Conservation (phyloP, 2,113 vertebrate genomes). For the Erinaceus europaeus region DNA sequence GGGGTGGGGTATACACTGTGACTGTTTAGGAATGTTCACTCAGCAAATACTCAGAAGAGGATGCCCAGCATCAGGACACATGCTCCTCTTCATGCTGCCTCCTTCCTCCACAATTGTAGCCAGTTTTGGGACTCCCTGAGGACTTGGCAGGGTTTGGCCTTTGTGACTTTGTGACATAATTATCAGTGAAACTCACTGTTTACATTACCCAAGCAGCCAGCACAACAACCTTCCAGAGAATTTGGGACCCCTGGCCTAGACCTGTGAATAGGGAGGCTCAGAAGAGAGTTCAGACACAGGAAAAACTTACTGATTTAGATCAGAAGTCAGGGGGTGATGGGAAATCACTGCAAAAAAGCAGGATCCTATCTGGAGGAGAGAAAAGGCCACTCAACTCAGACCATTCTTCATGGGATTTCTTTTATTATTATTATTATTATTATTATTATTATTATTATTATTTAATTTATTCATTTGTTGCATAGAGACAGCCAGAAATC, state of each 20-base stretch:
- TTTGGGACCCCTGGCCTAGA: too few species aligned
- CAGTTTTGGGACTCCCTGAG: too few species aligned
- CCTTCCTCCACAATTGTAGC: background rate
- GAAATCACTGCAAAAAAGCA: background rate
- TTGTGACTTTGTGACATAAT: background rate
- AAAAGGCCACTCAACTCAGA: background rate
- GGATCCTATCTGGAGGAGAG: background rate
- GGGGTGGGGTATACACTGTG: background rate
- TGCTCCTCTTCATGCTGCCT: background rate
- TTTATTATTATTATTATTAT: too few species aligned
- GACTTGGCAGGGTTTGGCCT: background rate
- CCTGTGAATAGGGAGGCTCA: background rate
- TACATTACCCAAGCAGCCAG: background rate
- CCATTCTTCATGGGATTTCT: background rate
- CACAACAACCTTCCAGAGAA: background rate
- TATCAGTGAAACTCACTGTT: background rate
- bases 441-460: too few species aligned
- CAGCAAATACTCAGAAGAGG: background rate
- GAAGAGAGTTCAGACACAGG: background rate
- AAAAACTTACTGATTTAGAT: background rate
- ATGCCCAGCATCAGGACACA: background rate
- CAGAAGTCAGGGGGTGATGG: background rate
- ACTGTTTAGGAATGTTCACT: background rate
- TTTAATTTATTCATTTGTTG: too few species aligned
- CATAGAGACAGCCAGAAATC: too few species aligned